These are phyloP conservation scores for Epistrophe grossulariae DNA, from an alignment of 2,888 invertebrate species.

Conservation along the genomic window DNA sequence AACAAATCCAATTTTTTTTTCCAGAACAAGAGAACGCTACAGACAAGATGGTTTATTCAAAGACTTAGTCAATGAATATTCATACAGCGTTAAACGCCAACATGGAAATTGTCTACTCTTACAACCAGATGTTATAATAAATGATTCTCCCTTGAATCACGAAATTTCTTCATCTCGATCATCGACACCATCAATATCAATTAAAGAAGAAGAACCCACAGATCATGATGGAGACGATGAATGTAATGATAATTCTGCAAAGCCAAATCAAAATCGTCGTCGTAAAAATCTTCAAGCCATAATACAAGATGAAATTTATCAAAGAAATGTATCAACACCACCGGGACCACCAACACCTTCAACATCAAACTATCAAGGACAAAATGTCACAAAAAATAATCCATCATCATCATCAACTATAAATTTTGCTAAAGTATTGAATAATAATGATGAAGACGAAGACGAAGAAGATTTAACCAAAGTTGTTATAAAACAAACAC, in stretches of 20 bases:
- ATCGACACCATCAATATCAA: conserved; percentile 81
- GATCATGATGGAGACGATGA: conserved; percentile 62
- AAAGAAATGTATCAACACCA: not conserved
- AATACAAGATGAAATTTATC: not conserved
- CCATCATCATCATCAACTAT: not conserved
- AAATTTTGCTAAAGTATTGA: conserved; percentile 4
- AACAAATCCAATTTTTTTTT: conserved; percentile 5
- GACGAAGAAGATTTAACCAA: conserved; percentile 8
- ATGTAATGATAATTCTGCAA: conserved; percentile 19
- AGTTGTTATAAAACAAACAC: conserved; percentile 70
- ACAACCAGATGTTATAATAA: conserved; percentile 59
- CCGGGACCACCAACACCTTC: conserved; percentile 33
- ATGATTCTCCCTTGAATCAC: conserved; percentile 21
- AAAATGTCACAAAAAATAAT: conserved; percentile 9
- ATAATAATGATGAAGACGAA: conserved; percentile 6
- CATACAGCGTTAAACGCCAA: conserved; percentile 13
- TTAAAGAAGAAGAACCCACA: conserved; percentile 81
- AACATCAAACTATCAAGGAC: conserved; percentile 44
- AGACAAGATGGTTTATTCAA: conserved; percentile 15
- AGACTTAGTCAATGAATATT: conserved; percentile 36
- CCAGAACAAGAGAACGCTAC: conserved; percentile 58
- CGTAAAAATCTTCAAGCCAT: not conserved
- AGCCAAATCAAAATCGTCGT: not conserved
- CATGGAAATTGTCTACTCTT: conserved; percentile 17
- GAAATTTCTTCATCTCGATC: conserved; percentile 78